Conservation (phyloP, 1,140 invertebrate species). For the Mya arenaria region DNA sequence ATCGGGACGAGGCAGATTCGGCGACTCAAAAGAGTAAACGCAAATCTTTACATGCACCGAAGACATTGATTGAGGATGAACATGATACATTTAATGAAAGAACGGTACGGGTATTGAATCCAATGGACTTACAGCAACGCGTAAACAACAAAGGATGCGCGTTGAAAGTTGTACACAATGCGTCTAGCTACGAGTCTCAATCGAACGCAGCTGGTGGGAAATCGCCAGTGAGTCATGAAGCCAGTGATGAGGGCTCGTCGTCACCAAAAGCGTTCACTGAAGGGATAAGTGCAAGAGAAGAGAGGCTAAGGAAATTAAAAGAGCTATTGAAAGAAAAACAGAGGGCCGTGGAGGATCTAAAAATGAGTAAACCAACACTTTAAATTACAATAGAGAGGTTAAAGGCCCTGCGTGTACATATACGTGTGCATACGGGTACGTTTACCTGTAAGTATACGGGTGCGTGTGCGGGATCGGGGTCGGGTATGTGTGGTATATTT, state of each 20-base stretch:
- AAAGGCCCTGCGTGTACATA: too few species aligned
- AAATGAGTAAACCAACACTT: too few species aligned
- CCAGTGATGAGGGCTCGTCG: background rate
- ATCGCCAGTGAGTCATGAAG: background rate
- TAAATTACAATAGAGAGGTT: too few species aligned
- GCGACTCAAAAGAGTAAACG: too few species aligned
- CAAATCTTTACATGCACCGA: too few species aligned
- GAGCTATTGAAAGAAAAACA: constrained; percentile 42
- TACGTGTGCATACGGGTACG: too few species aligned
- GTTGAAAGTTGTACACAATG: background rate
- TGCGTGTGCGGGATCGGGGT: too few species aligned
- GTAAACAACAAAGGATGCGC: background rate
- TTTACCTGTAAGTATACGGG: too few species aligned
- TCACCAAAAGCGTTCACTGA: constrained; percentile 17
- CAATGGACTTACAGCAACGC: background rate
- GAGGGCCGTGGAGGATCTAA: constrained; percentile 46
- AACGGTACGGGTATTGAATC: background rate
- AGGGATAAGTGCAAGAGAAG: constrained; percentile 29
- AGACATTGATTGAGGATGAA: too few species aligned
- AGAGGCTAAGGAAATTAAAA: constrained; percentile 26
- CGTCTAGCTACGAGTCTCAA: background rate
- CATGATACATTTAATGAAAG: too few species aligned
- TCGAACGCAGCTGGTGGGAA: background rate
- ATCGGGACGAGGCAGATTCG: too few species aligned
- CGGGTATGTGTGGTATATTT: too few species aligned